Conservation (phyloP, 2,113 vertebrate genomes). For the Apteryx owenii region DNA sequence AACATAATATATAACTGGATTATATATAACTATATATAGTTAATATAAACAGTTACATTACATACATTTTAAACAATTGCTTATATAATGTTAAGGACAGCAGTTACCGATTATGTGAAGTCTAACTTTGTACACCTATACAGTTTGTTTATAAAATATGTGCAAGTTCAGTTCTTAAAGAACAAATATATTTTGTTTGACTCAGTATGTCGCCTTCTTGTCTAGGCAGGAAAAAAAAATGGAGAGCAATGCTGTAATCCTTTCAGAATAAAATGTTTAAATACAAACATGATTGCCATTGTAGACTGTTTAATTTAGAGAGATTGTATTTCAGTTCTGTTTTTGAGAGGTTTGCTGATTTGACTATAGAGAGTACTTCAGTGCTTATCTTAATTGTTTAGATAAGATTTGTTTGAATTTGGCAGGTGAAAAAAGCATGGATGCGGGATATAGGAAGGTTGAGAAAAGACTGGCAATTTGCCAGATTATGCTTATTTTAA, state of each 20-base stretch:
- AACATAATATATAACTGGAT: not conserved
- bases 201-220: conserved; percentile 88
- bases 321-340: conserved; percentile 84
- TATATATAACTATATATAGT: not conserved
- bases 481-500: conserved; percentile 67
- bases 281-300: conserved; percentile 88
- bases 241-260: conserved; percentile 86
- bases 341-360: conserved; percentile 79
- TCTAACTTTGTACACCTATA: conserved; percentile 72
- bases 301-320: conserved; percentile 85
- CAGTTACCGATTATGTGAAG: conserved; percentile 73
- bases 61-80: conserved; percentile 63
- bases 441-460: conserved; percentile 61
- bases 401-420: conserved; percentile 79
- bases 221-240: conserved; percentile 83
- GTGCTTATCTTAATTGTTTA: conserved; percentile 80
- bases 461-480: conserved; percentile 53
- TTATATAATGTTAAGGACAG: conserved; percentile 65
- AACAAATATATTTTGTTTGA: conserved; percentile 81
- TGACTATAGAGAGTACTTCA: conserved; percentile 68
- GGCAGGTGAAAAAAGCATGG: conserved; percentile 79
- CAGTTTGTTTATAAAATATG: conserved; percentile 74
- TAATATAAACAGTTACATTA: conserved; percentile 58
- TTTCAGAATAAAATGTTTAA: conserved; percentile 92
- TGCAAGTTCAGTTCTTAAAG: conserved; percentile 73